A percentile compares a stretch with the other conserved stretches of the same genome.
Conservation (phyloP, 2,888 invertebrate genomes). For the Bibio marci region DNA sequence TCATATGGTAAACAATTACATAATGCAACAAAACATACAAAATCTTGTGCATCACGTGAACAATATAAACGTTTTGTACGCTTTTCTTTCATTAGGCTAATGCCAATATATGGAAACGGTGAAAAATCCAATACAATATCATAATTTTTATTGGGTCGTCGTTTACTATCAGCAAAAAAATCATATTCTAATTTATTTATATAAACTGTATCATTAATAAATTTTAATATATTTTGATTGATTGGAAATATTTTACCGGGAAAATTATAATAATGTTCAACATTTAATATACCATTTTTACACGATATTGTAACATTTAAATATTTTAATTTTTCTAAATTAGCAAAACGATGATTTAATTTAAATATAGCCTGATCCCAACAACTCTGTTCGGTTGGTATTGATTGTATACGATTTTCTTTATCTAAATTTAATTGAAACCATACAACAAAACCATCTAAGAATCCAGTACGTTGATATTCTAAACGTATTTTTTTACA, state of each 20-base stretch:
- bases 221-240: conserved; percentile 23
- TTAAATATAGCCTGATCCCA: conserved; percentile 69
- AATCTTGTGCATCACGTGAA: conserved; percentile 26
- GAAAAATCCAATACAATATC: conserved; percentile 35
- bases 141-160: conserved; percentile 21
- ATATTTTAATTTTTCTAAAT: conserved; percentile 11
- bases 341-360: conserved; percentile 28
- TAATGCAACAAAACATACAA: conserved; percentile 30
- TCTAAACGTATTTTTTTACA: conserved; percentile 23
- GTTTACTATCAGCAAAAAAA: conserved; percentile 15
- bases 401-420: conserved; percentile 43
- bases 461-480: conserved; percentile 32
- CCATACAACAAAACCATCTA: conserved; percentile 54
- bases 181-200: conserved; percentile 27
- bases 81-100: conserved; percentile 34
- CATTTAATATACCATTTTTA: conserved; percentile 27
- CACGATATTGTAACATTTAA: conserved; percentile 26
- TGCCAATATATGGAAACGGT: conserved; percentile 44
- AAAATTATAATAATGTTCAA: conserved; percentile 18
- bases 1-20: conserved; percentile 28
- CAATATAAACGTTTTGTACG: conserved; percentile 32
- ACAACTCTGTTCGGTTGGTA: conserved; percentile 27
- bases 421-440: conserved; percentile 54
- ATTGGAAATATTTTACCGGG: conserved; percentile 22
- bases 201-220: conserved; percentile 34